Conservation (phyloP, 2,797 vertebrate species). For the Potorous gilbertii region DNA sequence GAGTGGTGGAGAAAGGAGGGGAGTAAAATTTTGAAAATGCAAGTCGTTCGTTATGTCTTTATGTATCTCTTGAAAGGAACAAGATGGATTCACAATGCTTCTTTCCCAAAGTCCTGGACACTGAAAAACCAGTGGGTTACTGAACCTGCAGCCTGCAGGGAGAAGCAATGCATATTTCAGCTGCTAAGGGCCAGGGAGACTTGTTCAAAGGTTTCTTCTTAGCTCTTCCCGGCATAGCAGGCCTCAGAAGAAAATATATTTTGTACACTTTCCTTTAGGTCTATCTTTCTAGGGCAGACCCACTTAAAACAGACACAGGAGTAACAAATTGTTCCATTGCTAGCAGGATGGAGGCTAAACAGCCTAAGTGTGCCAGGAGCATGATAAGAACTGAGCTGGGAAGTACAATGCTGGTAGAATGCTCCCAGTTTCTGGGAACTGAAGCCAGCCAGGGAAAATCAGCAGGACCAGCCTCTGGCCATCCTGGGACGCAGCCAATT, state of each 20-base stretch:
- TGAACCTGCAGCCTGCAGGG: conserved; percentile 61
- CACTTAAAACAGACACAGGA: conserved; percentile 66
- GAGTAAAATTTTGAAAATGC: conserved; percentile 71
- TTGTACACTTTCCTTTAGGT: conserved; percentile 72
- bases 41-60: conserved; percentile 75
- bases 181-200: conserved; percentile 1
- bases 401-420: background rate
- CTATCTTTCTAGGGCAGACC: conserved; percentile 49
- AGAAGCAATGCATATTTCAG: conserved; percentile 72
- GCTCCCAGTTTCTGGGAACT: background rate
- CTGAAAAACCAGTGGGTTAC: conserved; percentile 62
- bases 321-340: conserved; percentile 67
- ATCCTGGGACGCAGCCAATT: background rate
- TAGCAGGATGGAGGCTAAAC: conserved; percentile 60
- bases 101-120: conserved; percentile 75
- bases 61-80: conserved; percentile 72
- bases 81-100: conserved; percentile 73
- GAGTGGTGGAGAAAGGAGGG: background rate
- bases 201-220: conserved; percentile 62
- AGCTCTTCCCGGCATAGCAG: conserved; percentile 56
- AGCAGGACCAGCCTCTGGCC: background rate
- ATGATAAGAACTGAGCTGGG: conserved; percentile 48
- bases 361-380: conserved; percentile 62
- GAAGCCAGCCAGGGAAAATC: background rate
- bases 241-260: conserved; percentile 68